Evolutionary conservation across 2,888 invertebrate species (phyloP).

Genomic region (Bugula neritina): DNA sequence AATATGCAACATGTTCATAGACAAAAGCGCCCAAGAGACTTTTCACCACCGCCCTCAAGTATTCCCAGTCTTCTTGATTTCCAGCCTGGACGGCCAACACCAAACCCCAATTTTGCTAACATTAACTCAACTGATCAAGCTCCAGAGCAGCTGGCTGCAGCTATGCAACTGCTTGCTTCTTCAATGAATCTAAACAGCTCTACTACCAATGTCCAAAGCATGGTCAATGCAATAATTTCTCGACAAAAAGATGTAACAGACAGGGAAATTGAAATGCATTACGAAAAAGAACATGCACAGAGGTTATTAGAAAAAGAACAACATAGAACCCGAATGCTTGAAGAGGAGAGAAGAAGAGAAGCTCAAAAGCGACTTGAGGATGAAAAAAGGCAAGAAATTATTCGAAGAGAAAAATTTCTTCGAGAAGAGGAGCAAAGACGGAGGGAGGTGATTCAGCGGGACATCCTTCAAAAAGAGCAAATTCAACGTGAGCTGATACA

Average conservation of each 20-base stretch:
- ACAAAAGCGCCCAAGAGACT: not conserved
- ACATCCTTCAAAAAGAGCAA: no score
- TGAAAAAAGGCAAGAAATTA: not conserved
- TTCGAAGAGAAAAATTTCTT: not conserved
- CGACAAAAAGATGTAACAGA: not conserved
- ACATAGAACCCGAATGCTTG: not conserved
- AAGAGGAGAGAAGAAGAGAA: not conserved
- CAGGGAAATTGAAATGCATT: not conserved
- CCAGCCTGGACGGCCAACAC: not conserved
- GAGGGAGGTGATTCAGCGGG: no score
- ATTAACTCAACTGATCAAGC: not conserved
- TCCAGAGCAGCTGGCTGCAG: not conserved
- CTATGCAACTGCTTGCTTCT: slow-evolving; percentile 9
- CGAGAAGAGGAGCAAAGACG: not conserved
- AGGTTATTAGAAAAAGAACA: not conserved
- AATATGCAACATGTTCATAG: not conserved
- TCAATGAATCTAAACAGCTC: not conserved
- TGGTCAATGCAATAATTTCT: slow-evolving; percentile 3
- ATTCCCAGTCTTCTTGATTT: slow-evolving; percentile 10
- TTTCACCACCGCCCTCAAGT: not conserved
- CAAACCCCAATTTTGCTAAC: not conserved
- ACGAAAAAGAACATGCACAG: not conserved
- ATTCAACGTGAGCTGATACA: not conserved
- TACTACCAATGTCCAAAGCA: not conserved
- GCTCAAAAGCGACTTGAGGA: not conserved